Base-by-base conservation (phyloP, 1,140 invertebrate species). In the Camponotus vicinus region DNA sequence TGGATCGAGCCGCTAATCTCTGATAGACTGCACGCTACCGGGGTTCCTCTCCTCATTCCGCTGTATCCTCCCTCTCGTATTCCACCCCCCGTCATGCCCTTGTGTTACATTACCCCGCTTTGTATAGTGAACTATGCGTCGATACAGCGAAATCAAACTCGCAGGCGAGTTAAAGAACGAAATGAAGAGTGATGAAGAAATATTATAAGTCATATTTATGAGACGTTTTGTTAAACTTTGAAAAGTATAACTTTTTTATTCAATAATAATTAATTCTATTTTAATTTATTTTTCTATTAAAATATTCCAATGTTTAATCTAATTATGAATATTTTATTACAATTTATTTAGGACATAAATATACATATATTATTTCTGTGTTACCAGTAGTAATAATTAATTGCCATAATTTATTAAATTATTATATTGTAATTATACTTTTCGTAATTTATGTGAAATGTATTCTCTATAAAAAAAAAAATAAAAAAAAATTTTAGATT, bases 1-100 rank as follows among this genome's bases (percentile, higher is more conserved):
- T 93, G 92, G 91, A 93, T 93, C 91, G 92, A 91, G 77, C 88
- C 88, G 89, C 91, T 93, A 93, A 93, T 93, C 92, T 93, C 89
- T 93, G 91, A 93, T 93, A 93, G 92, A 93, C 89, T 93, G 89
- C 90, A 79, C 83, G 86, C 77, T 84, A 88, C 90, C 66, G 67
- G 42, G 37, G 67, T 83, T 59, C 15, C 75, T 77, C 83, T 85
- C 61, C 63, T 82, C 69, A 42, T 67, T 75, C 79, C 45, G 75
- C 73, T 78, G 52, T 86, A 76, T 63, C 42, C 59, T 82, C 67
- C 59, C 89, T 85, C 75, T 79, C 45, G 21, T 59, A 83, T 75
- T 83, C 69, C 69, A 69, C 55, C 45, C 71, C 75, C 69, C 69
- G 69, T 55, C 45, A 61, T 45, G 52, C 18, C 37, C 27, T 27